Base-by-base conservation (phyloP, 2,797 vertebrate species). In the Sebastiscus tertius region DNA sequence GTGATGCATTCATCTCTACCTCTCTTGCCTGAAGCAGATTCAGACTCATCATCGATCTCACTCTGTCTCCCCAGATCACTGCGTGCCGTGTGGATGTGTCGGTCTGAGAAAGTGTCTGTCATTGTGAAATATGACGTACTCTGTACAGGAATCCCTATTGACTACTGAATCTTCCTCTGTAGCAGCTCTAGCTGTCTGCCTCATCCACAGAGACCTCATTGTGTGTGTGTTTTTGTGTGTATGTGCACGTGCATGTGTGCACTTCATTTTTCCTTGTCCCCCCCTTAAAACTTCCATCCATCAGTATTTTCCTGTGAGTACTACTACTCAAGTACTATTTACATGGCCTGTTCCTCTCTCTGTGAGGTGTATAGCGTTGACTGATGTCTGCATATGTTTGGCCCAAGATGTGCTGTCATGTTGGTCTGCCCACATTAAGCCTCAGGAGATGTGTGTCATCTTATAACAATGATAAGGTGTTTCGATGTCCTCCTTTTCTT, bases 111-210 rank as follows among this genome's bases (percentile, higher is more conserved):
- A 79, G 62, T 11, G 5, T 78, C 61, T 83, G 83, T 85, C 79
- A 70, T 64, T 82, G 24, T 88, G 87, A 91, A 84, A 81, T 82
- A 92, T 93, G 87, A 94, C 92, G 80, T 92, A 86, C 82, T 85
- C 83, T 29, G 54, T 65, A 29, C 79, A 86, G 89, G 83, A 93
- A 92, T 94, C 91, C 90, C 89, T 66, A 52, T 3, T 75, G 88
- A 87, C 86, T 83, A 60, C 86, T 90, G 77, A 81, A 82, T 91
- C 85, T 86, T 82, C 62, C 60, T 73, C 72, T 80, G 73, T 36
- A 86, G 83, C 70, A 74, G 83, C 77, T 85, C 52, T 26, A 52
- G 81, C 79, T 42, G 79, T 74, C 75, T 70, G 74, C 61, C 64
- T 70, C 74, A 14, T 77, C 81, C 87, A 91, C 89, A 93, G 90